Evolutionary conservation across 2,797 vertebrate genomes (phyloP).

Genomic region (Cyprinella venusta): DNA sequence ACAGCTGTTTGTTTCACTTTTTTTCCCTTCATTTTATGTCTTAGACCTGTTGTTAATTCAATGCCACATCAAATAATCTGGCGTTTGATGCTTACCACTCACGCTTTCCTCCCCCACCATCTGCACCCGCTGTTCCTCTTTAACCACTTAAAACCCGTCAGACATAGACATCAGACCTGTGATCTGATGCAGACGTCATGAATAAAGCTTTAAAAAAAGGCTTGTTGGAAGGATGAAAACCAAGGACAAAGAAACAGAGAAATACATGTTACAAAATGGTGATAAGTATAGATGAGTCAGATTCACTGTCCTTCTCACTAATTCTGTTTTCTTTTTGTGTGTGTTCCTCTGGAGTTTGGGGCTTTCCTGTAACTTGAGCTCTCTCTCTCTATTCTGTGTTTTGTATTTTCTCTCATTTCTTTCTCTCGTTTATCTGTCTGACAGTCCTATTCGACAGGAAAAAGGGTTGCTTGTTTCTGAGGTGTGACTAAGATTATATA

Average conservation of each 20-base stretch:
- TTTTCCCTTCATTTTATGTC: not conserved
- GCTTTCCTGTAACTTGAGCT: slow-evolving; percentile 61
- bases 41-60: slow-evolving; percentile 50
- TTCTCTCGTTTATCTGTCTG: slow-evolving; percentile 2
- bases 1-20: not conserved
- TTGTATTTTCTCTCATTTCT: slow-evolving; percentile 55
- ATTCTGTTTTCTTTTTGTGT: slow-evolving; percentile 25
- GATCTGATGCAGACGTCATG: slow-evolving; percentile 55
- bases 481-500: slow-evolving; percentile 72
- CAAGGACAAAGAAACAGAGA: slow-evolving; percentile 31
- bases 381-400: slow-evolving; percentile 45
- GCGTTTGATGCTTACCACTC: slow-evolving; percentile 46
- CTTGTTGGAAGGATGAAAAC: slow-evolving; percentile 34
- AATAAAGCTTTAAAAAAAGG: slow-evolving; percentile 46
- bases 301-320: slow-evolving; percentile 32
- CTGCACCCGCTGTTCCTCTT: slow-evolving; percentile 51
- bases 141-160: slow-evolving; percentile 71
- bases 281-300: slow-evolving; percentile 58
- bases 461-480: slow-evolving; percentile 75
- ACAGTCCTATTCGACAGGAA: slow-evolving; percentile 76
- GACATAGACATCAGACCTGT: slow-evolving; percentile 53
- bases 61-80: slow-evolving; percentile 43
- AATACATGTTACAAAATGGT: slow-evolving; percentile 11
- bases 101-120: slow-evolving; percentile 44
- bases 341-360: slow-evolving; percentile 40